Base-by-base conservation (phyloP, 2,888 invertebrate genomes). In the Coleophora flavipennella region DNA sequence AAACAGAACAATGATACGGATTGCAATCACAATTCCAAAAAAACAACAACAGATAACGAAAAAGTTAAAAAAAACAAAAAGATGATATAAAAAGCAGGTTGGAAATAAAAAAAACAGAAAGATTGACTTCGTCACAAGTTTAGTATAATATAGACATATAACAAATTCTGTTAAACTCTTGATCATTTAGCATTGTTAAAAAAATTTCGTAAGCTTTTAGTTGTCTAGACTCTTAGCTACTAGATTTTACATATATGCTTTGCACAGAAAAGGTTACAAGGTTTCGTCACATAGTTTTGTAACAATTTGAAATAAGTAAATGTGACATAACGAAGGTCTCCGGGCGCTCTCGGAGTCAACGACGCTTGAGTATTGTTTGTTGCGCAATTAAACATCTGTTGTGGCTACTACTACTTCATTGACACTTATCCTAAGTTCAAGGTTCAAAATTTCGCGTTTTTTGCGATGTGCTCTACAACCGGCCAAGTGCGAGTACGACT, bases 291-390 rank as follows among this genome's bases (percentile, higher is more conserved):
- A 46, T 27, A 33, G 56, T 66, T 67, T 66, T 60, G 67, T 60
- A 67, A 68, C 51, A 49, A 51, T 67, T 61, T 67, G 59, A 63
- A 68, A 60, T 53, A 57, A 53, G 59, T 53, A 57, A 53, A 61
- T 53, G 47, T 56, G 58, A 57, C 57, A 53, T 59, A 61, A 61
- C 55, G 61, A 57, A 57, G 59, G 59, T 60, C 58, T 56, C 50
- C 55, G 59, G 65, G 59, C 53, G 53, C 54, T 57, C 45, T 36
- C 38, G 42, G 40, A 45, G 45, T 50, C 54, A 51, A 62, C 56
- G 57, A 58, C 56, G 48, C 56, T 55, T 39, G 33, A 33, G 13
- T 34, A 31, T 20, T 20, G 6, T 20, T 20, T 6, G 20, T 51
- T 52, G 40, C 40, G 46, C 36, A 48, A 49, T 43, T 42, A 38